Conservation (phyloP, 2,113 vertebrate species). For the Ptilonorhynchus violaceus region DNA sequence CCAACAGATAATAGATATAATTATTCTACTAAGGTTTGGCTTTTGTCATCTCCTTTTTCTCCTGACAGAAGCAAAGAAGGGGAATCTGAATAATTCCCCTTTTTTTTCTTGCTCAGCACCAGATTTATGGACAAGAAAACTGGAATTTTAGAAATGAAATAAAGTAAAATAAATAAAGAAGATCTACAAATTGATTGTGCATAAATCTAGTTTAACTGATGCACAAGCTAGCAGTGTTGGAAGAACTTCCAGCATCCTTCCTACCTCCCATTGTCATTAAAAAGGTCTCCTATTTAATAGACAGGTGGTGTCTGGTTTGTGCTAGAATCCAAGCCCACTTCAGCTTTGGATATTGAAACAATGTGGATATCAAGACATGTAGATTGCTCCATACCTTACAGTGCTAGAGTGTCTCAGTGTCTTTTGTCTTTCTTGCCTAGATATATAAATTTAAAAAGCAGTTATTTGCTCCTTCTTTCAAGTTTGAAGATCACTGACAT, state of each 20-base stretch:
- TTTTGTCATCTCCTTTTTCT: neutral
- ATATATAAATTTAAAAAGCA: neutral
- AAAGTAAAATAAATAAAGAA: neutral
- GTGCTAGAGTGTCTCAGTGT: neutral
- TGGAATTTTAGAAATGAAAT: neutral
- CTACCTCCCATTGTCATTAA: neutral
- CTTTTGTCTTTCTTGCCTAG: neutral
- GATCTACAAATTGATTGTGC: neutral
- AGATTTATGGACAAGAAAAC: neutral
- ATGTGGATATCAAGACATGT: neutral
- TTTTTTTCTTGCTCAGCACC: neutral
- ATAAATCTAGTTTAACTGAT: neutral
- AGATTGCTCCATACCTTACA: neutral
- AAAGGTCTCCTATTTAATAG: neutral
- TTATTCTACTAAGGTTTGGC: neutral
- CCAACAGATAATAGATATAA: neutral
- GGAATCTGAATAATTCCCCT: neutral
- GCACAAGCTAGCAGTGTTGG: neutral
- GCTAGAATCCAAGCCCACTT: neutral
- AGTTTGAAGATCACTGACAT: neutral
- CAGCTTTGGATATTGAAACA: neutral
- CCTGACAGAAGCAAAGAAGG: neutral
- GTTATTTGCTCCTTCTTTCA: neutral
- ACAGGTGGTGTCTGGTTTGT: neutral
- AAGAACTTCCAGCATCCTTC: neutral